Evolutionary conservation across 2,888 invertebrate species (phyloP).

Genomic region (Scaeva pyrastri): DNA sequence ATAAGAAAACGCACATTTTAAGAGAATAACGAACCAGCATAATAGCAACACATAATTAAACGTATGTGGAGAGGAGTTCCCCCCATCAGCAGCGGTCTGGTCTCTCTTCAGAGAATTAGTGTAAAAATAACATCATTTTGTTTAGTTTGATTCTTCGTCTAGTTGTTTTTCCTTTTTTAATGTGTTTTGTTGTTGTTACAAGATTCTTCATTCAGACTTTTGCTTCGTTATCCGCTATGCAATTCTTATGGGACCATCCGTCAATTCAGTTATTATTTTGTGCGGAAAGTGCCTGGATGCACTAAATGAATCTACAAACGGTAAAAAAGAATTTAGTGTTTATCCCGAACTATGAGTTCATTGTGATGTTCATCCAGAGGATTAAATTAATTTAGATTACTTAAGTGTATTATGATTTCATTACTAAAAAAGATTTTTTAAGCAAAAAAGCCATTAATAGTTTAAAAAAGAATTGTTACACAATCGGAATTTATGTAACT

Average conservation of each 20-base stretch:
- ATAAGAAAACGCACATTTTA: no score
- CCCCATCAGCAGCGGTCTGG: no score
- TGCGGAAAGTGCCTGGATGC: constrained; percentile 14
- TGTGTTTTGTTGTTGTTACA: not conserved
- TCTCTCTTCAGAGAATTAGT: not conserved
- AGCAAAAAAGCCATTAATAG: not conserved
- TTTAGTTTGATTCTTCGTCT: not conserved
- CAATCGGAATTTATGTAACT: constrained; percentile 24
- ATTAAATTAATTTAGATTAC: not conserved
- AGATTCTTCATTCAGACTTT: constrained; percentile 29
- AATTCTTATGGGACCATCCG: not conserved
- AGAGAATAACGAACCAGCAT: no score
- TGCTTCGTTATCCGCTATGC: not conserved
- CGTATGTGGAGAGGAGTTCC: not conserved
- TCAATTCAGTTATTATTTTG: not conserved
- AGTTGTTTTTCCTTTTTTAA: not conserved
- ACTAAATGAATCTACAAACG: not conserved
- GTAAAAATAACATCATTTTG: constrained; percentile 4
- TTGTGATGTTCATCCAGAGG: not conserved
- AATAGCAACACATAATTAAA: no score
- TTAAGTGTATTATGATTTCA: not conserved
- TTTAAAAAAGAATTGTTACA: constrained; percentile 10
- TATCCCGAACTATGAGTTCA: not conserved
- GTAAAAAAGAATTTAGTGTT: not conserved
- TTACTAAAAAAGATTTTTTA: not conserved